A percentile compares a stretch with the other conserved stretches of the same genome.
phyloP scores from a whole-genome alignment of 2,113 vertebrate genomes.

The Aptenodytes patagonicus region DNA sequence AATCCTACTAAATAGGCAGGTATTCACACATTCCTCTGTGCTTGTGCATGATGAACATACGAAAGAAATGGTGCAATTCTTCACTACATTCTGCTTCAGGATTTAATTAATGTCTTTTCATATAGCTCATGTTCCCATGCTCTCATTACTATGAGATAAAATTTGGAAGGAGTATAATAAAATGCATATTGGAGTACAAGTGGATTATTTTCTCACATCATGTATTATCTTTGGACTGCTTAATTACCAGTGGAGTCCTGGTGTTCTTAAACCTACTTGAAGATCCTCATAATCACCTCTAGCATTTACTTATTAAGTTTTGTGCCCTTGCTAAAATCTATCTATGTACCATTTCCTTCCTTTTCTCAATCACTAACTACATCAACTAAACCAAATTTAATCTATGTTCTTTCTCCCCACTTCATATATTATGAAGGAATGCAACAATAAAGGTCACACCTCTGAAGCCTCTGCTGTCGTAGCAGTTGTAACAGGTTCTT shows the following conservation, averaged over 20 bases:
- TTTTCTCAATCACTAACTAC: not conserved
- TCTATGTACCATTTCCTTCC: not conserved
- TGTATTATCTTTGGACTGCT: not conserved
- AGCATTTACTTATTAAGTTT: not conserved
- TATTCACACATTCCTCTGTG: not conserved
- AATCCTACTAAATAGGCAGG: not conserved
- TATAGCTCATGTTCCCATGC: not conserved
- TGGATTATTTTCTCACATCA: not conserved
- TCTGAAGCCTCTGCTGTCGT: constrained; percentile 67
- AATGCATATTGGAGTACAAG: not conserved
- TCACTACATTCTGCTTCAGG: not conserved
- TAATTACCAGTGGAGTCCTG: not conserved
- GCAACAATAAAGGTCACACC: constrained; percentile 41
- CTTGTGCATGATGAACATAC: not conserved
- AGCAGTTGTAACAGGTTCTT: constrained; percentile 65
- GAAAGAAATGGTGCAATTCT: not conserved
- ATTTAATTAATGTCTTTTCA: not conserved
- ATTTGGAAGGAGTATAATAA: not conserved
- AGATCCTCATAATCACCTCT: not conserved
- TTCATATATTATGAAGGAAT: not conserved
- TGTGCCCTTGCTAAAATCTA: not conserved
- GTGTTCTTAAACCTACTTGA: not conserved
- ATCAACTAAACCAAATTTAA: not conserved
- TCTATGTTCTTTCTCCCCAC: not conserved
- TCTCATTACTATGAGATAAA: not conserved